A percentile compares a stretch with the other conserved stretches of the same genome.
Evolutionary conservation across 1,140 invertebrate genomes (phyloP).

Genomic region (Ylistrum balloti): DNA sequence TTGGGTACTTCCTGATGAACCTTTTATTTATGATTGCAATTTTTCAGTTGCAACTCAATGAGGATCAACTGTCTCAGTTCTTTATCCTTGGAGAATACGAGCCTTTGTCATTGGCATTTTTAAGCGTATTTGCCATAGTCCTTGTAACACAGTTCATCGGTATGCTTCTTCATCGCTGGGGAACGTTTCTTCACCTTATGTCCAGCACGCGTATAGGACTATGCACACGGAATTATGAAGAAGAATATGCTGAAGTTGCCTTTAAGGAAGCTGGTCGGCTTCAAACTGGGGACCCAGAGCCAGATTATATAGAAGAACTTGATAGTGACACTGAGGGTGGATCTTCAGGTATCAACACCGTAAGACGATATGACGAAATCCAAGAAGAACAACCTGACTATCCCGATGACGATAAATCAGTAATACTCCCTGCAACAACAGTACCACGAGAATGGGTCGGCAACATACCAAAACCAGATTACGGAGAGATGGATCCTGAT

Average conservation of each 20-base stretch:
- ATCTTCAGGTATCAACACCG: background rate
- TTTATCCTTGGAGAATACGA: slow-evolving; percentile 60
- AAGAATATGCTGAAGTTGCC: slow-evolving; percentile 51
- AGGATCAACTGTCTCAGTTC: slow-evolving; percentile 51
- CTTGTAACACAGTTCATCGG: slow-evolving; percentile 82
- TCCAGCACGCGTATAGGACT: slow-evolving; percentile 88
- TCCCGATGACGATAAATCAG: background rate
- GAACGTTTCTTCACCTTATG: slow-evolving; percentile 97
- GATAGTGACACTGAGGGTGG: background rate
- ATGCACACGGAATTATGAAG: slow-evolving; percentile 28
- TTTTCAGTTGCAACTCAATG: slow-evolving; percentile 71
- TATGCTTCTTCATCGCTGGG: slow-evolving; percentile 88
- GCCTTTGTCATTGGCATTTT: slow-evolving; percentile 65
- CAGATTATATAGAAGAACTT: slow-evolving; percentile 18
- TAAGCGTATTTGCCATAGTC: slow-evolving; percentile 81
- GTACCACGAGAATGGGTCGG: background rate
- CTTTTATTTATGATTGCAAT: slow-evolving; percentile 75
- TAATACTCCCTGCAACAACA: background rate
- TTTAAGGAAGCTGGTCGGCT: slow-evolving; percentile 52
- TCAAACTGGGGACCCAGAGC: slow-evolving; percentile 41
- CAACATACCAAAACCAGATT: slow-evolving; percentile 2
- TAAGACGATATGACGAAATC: too few relatives aligned
- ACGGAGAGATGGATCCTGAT: background rate
- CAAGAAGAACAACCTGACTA: slow-evolving; percentile 37
- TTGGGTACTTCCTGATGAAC: slow-evolving; percentile 76